Evolutionary conservation across 2,113 vertebrate genomes (phyloP).

Genomic region (Odocoileus virginianus): DNA sequence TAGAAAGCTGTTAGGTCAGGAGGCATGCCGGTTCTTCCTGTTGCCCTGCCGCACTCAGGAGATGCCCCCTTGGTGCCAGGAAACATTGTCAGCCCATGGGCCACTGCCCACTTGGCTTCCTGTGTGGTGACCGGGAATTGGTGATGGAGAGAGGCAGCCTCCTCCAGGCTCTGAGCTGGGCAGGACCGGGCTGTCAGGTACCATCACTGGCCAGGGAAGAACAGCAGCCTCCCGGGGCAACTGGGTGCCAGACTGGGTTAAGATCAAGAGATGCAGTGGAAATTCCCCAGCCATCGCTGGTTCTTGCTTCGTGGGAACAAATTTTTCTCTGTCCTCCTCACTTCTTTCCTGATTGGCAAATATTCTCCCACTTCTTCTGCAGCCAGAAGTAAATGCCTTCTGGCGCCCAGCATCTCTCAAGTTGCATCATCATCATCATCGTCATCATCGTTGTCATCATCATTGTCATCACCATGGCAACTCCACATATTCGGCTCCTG

Average conservation of each 20-base stretch:
- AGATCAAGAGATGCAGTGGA: conserved; percentile 48
- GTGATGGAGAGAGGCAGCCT: background rate
- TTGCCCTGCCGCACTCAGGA: background rate
- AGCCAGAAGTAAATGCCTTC: conserved; percentile 49
- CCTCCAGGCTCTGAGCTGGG: background rate
- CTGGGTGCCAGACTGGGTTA: conserved; percentile 43
- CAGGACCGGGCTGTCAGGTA: conserved; percentile 27
- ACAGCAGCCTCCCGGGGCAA: background rate
- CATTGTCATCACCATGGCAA: conserved; percentile 42
- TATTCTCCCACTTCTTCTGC: conserved; percentile 7
- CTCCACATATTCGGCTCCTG: background rate
- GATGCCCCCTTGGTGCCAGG: background rate
- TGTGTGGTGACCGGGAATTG: background rate
- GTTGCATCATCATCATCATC: background rate
- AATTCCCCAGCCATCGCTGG: conserved; percentile 16
- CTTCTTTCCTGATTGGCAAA: conserved; percentile 54
- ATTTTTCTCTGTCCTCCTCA: conserved; percentile 32
- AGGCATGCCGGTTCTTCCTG: background rate
- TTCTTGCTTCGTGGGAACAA: background rate
- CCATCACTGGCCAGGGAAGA: background rate
- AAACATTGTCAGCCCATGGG: background rate
- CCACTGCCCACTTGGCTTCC: background rate
- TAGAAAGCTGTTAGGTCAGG: background rate
- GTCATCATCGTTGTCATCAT: background rate
- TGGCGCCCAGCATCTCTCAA: conserved; percentile 13